Conservation (phyloP, 30 jellyfish, hydroid and myxozoan species). For the Hydractinia symbiolongicarpus region DNA sequence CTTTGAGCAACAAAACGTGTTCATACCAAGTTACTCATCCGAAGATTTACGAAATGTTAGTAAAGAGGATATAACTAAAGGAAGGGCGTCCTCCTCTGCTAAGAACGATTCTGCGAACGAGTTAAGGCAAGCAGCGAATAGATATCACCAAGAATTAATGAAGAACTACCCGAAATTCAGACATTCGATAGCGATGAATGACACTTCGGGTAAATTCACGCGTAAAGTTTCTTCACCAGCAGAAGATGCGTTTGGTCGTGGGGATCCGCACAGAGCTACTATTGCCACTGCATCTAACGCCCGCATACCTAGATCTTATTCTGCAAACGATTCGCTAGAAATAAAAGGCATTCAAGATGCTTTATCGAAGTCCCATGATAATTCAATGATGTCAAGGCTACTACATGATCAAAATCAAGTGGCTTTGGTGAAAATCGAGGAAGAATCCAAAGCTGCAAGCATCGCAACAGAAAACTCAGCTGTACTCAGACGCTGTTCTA, state of each 20-base stretch:
- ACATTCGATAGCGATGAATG: conserved; percentile 46
- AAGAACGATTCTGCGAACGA: conserved; percentile 68
- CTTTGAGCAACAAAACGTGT: neutral
- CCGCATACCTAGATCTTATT: conserved; percentile 17
- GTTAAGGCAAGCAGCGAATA: conserved; percentile 90
- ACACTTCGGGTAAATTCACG: conserved; percentile 14
- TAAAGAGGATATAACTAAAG: conserved; percentile 2
- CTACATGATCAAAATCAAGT: conserved; percentile 56
- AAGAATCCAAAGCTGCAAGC: conserved; percentile 23
- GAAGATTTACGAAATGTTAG: conserved; percentile 69
- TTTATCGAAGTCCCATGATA: conserved; percentile 16
- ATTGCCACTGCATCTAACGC: conserved; percentile 24
- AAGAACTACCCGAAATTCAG: conserved; percentile 82
- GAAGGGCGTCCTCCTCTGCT: conserved; percentile 31
- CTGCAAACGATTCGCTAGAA: conserved; percentile 20
- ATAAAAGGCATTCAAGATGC: conserved; percentile 8
- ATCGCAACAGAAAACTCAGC: neutral
- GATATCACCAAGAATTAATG: conserved; percentile 77
- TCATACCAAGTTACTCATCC: conserved; percentile 54
- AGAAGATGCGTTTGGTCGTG: conserved; percentile 31
- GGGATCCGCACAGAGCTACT: conserved; percentile 43
- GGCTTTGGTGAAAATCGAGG: conserved; percentile 60
- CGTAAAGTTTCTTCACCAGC: conserved; percentile 33
- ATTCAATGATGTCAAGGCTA: conserved; percentile 72
- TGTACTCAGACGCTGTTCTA: neutral